Base-by-base conservation (phyloP, 2,888 invertebrate species). In the Maniola hyperantus region DNA sequence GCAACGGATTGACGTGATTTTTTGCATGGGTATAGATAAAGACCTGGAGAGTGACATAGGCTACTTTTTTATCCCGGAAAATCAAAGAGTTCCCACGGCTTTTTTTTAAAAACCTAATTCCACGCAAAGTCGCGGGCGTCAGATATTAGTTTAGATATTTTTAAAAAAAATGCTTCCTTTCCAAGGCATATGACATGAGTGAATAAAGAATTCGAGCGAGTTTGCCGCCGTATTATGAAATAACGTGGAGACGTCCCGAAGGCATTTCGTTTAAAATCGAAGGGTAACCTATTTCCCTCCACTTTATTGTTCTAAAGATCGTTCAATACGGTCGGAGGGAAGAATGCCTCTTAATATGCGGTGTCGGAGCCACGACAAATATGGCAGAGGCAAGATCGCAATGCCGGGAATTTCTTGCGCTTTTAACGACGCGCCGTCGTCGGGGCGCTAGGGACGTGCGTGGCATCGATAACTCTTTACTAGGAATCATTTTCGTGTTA, bases 281-380 rank as follows among this genome's bases (percentile, higher is more conserved):
- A 36, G 55, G 36, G 55, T 39, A 39, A 55, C 55, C 18, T n/a
- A 66, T 50, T 67, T 73, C 71, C 74, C 57, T 64, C 65, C 62
- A 61, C 61, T 65, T 68, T 68, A 68, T 68, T 68, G 68, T 73
- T 62, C 73, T 72, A 68, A 61, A 71, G 69, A 69, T 64, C 61
- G 72, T 66, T 74, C 73, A 71, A 76, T 74, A 73, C 74, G 73
- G 73, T 70, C 72, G 65, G 71, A 70, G 70, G 73, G 69, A 75
- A 74, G 82, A 79, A 83, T 82, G 79, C 77, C 76, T 75, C 79
- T 81, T 79, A 82, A 82, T 83, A 82, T 82, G 80, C 82, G 79
- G 75, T 67, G 73, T 69, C 73, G 70, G 59, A 44, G 72, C 71
- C 69, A 75, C 81, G 81, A 79, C 83, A 83, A 85, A 87, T 85